These are phyloP conservation scores for Silurus asotus DNA, from an alignment of 2,113 vertebrate species.

Conservation along the genomic window DNA sequence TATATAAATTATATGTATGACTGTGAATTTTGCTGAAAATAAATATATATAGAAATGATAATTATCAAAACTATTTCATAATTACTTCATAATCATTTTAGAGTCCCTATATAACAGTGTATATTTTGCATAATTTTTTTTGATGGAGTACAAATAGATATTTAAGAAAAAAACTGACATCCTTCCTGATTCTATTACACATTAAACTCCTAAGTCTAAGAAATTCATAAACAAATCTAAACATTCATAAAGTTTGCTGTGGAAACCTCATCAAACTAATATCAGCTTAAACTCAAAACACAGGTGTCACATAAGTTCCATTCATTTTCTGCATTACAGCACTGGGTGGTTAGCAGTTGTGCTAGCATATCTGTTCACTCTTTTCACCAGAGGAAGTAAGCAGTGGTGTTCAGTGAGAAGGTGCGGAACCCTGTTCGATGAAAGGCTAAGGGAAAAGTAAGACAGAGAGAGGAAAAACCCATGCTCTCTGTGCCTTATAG, in stretches of 20 bases:
- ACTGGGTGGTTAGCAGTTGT: slow-evolving; percentile 57
- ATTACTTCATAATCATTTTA: not conserved
- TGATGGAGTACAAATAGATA: not conserved
- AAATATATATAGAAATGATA: not conserved
- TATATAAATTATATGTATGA: not conserved
- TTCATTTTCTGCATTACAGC: slow-evolving; percentile 58
- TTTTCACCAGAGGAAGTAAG: slow-evolving; percentile 76
- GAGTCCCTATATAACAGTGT: not conserved
- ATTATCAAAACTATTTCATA: not conserved
- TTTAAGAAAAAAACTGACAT: not conserved
- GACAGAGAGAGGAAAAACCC: slow-evolving; percentile 21
- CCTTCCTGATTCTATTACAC: slow-evolving; percentile 11
- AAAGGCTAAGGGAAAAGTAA: slow-evolving; percentile 55
- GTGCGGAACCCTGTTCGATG: slow-evolving; percentile 60
- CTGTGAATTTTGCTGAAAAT: not conserved
- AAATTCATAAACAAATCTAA: slow-evolving; percentile 42
- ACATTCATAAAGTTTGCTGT: slow-evolving; percentile 30
- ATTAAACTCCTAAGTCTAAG: slow-evolving; percentile 26
- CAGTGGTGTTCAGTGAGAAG: slow-evolving; percentile 59
- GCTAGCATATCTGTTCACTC: slow-evolving; percentile 56
- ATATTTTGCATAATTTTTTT: not conserved
- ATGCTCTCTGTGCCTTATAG: not conserved
- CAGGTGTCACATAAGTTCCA: slow-evolving; percentile 52
- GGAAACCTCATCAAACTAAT: slow-evolving; percentile 42
- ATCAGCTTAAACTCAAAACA: slow-evolving; percentile 32